phyloP scores from a whole-genome alignment of 2,888 invertebrate species.

The Stratiomys singularior region DNA sequence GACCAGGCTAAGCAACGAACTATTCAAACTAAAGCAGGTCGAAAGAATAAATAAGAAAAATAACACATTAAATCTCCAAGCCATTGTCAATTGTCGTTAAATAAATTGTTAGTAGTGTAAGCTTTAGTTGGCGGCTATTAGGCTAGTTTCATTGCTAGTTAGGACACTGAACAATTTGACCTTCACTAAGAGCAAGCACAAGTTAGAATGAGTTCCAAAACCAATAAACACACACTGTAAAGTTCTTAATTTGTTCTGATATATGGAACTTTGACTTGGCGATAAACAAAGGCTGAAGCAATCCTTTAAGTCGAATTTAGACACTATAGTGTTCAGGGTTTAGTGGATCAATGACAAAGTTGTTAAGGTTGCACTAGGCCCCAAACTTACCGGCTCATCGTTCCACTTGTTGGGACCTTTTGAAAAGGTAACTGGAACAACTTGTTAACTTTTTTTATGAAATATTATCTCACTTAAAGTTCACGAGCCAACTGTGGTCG shows the following conservation, averaged over 20 bases:
- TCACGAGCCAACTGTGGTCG: not conserved
- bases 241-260: not conserved
- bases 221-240: not conserved
- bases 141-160: too few species aligned
- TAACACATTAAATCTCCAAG: slow-evolving; percentile 14
- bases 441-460: not conserved
- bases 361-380: not conserved
- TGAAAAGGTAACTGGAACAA: not conserved
- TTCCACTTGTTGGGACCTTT: not conserved
- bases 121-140: not conserved
- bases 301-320: too few species aligned
- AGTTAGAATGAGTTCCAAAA: not conserved
- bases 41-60: not conserved
- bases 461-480: not conserved
- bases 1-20: slow-evolving; percentile 38
- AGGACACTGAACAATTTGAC: slow-evolving; percentile 9
- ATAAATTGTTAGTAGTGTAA: slow-evolving; percentile 6
- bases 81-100: slow-evolving; percentile 25
- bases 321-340: not conserved
- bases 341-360: not conserved
- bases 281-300: too few species aligned
- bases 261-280: not conserved
- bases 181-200: slow-evolving; percentile 29
- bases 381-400: slow-evolving; percentile 41
- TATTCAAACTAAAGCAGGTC: slow-evolving; percentile 29